A percentile compares a stretch with the other conserved stretches of the same genome.
These are phyloP conservation scores for Nomada ruficornis DNA, from an alignment of 2,888 invertebrate genomes.

Conservation along the genomic window DNA sequence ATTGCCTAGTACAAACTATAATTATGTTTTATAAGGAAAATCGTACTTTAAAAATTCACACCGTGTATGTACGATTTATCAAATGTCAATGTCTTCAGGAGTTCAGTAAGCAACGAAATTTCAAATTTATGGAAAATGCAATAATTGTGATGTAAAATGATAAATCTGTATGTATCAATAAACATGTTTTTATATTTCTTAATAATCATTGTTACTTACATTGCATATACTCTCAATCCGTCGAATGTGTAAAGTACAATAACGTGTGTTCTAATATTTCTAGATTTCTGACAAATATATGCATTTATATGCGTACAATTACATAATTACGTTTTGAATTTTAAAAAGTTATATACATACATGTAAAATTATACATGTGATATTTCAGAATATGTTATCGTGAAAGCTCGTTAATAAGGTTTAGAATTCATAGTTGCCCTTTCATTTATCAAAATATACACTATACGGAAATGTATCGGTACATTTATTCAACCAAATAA, in stretches of 20 bases:
- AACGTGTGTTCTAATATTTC: background rate
- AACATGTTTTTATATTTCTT: constrained; percentile 54
- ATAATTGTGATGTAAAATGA: constrained; percentile 47
- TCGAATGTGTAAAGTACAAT: background rate
- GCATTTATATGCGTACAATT: background rate
- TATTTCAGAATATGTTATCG: background rate
- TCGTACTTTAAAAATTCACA: constrained; percentile 7
- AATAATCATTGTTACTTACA: constrained; percentile 1
- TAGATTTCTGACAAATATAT: background rate
- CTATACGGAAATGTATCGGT: background rate
- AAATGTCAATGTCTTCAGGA: background rate
- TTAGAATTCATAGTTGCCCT: constrained; percentile 22
- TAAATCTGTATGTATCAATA: constrained; percentile 40
- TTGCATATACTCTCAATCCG: constrained; percentile 7
- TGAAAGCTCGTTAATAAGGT: constrained; percentile 19
- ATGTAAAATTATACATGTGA: constrained; percentile 8
- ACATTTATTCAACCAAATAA: constrained; percentile 13
- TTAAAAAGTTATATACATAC: background rate
- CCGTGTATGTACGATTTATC: constrained; percentile 4
- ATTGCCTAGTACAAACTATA: constrained; percentile 24
- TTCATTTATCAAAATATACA: constrained; percentile 16
- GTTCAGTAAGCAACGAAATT: background rate
- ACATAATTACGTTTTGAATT: background rate
- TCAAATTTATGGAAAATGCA: constrained; percentile 20
- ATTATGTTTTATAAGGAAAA: constrained; percentile 30